phyloP scores from a whole-genome alignment of 2,888 invertebrate genomes.

The Microctonus aethiopoides region DNA sequence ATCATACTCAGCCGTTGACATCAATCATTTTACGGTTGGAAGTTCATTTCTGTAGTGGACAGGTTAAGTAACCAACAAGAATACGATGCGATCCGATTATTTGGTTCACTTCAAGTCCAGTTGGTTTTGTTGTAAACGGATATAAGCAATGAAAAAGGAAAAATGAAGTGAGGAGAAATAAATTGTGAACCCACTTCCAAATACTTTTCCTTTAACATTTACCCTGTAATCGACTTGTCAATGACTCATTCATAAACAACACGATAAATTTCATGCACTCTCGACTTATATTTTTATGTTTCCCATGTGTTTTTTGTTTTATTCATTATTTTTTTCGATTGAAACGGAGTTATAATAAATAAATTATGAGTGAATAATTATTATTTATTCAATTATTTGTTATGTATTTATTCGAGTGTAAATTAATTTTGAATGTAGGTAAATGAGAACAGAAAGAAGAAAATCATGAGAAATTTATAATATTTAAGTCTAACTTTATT shows the following conservation, averaged over 20 bases:
- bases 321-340: too few species aligned
- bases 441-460: too few species aligned
- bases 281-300: too few species aligned
- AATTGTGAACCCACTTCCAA: not conserved
- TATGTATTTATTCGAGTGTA: too few species aligned
- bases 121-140: not conserved
- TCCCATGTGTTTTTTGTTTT: too few species aligned
- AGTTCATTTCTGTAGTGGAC: slow-evolving; percentile 54
- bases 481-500: too few species aligned
- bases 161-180: not conserved
- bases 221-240: slow-evolving; percentile 34
- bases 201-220: slow-evolving; percentile 23
- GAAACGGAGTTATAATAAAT: too few species aligned
- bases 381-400: too few species aligned
- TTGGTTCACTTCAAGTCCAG: slow-evolving; percentile 49
- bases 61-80: slow-evolving; percentile 52
- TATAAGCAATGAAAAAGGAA: slow-evolving; percentile 15
- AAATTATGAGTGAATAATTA: too few species aligned
- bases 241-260: slow-evolving; percentile 35
- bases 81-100: slow-evolving; percentile 41
- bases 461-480: too few species aligned
- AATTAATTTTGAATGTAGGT: too few species aligned
- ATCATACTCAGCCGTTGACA: slow-evolving; percentile 57
- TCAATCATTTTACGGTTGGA: slow-evolving; percentile 57
- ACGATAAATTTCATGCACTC: slow-evolving; percentile 40